Base-by-base conservation (phyloP, 1,140 invertebrate species). In the Berghia stephanieae region DNA sequence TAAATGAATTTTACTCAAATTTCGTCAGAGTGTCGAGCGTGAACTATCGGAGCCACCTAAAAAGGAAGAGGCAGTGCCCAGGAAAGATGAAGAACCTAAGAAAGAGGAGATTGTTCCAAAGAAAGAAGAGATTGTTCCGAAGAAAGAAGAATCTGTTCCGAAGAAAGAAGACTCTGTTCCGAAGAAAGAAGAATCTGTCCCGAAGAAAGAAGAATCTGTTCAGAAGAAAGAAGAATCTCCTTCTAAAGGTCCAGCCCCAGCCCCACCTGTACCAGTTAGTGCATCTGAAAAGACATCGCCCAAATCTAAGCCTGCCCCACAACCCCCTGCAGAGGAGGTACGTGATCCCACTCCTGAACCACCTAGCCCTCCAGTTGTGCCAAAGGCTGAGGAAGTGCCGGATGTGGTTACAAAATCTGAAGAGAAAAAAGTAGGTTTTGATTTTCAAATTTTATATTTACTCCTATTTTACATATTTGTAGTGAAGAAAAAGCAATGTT, bases 181-280 rank as follows among this genome's bases (percentile, higher is more conserved):
- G 31, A n/a, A 52, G 24, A 36, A n/a, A 55, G 31, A 49, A 34
- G 31, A 27, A 57, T 38, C 44, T 42, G 40, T 42, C 55, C 27
- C 31, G 57, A 75, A 82, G 67, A 70, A 72, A 71, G 67, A 69
- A 36, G 55, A 78, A 16, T 52, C 60, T 13, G 72, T 46, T 10
- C 69, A 36, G 71, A n/a, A 75, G 34, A 74, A 79, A 42, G 72
- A 63, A 69, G 36, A 46, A 44, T 80, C 82, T 38, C 79, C 83
- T 18, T 81, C 81, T 76, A 80, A 79, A 63, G 57, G 79, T 40
- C 75, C 78, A n/a, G 82, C 79, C 8, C 79, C 82, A 2, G 34
- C 73, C 5, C 83, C 79, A 21, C 80, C 79, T 31, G n/a, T n/a
- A n/a, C 21, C 27, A 27, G 70, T 43, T 57, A 38, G 24, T 16